These are phyloP conservation scores for Cnemophilus loriae DNA, from an alignment of 2,113 vertebrate species.

Conservation along the genomic window DNA sequence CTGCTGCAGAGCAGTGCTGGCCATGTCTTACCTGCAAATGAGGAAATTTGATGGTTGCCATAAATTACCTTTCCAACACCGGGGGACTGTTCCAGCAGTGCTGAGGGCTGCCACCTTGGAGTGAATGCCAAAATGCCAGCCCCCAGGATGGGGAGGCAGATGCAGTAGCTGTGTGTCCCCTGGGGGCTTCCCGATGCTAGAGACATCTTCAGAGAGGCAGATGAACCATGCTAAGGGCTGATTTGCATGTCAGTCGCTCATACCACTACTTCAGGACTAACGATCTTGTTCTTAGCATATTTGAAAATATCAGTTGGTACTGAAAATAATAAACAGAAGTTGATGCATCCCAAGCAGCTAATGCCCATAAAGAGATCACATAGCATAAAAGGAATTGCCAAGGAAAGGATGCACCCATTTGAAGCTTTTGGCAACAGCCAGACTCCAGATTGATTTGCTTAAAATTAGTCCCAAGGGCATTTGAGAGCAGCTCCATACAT, in stretches of 20 bases:
- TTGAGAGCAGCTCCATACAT: neutral
- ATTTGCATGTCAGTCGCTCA: slow-evolving; percentile 3
- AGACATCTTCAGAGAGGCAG: neutral
- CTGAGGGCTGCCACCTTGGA: neutral
- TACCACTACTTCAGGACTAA: neutral
- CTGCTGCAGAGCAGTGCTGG: neutral
- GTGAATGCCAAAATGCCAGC: neutral
- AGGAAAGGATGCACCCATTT: neutral
- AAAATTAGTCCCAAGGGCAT: neutral
- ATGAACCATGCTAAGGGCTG: neutral
- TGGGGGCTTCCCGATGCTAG: neutral
- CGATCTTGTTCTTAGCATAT: neutral
- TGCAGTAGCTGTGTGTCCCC: neutral
- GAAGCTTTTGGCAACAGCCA: neutral
- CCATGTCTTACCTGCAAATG: neutral
- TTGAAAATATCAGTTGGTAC: neutral
- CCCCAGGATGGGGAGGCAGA: neutral
- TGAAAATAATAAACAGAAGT: neutral
- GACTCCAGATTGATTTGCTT: neutral
- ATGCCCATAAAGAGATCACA: neutral
- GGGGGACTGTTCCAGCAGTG: neutral
- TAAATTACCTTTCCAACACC: neutral
- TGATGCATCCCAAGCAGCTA: neutral
- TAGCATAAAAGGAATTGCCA: neutral
- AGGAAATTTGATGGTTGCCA: neutral